These are phyloP conservation scores for Ormia ochracea DNA, from an alignment of 2,888 invertebrate species.

Conservation along the genomic window DNA sequence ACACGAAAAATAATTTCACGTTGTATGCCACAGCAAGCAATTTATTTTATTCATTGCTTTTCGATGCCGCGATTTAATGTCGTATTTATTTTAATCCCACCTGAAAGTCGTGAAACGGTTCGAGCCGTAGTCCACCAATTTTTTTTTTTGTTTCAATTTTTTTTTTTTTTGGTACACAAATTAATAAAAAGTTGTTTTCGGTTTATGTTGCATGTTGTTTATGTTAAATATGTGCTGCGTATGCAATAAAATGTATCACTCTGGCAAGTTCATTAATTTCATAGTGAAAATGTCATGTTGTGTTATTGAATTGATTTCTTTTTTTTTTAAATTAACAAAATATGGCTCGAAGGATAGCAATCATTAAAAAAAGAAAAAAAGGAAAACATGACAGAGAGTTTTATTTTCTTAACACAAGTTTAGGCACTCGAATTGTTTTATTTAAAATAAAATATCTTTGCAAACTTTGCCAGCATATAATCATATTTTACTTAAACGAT, in stretches of 20 bases:
- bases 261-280: slow-evolving; percentile 51
- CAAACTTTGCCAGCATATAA: too few species aligned
- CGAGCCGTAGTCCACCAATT: slow-evolving; percentile 22
- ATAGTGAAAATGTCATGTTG: neutral
- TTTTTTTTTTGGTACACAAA: neutral
- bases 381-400: neutral
- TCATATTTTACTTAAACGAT: too few species aligned
- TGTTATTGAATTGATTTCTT: slow-evolving; percentile 17
- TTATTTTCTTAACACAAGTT: too few species aligned
- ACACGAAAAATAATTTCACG: slow-evolving; percentile 35
- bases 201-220: neutral
- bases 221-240: slow-evolving; percentile 10
- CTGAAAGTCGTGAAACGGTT: slow-evolving; percentile 6
- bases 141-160: slow-evolving; percentile 11
- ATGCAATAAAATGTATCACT: slow-evolving; percentile 19
- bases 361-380: neutral
- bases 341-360: neutral
- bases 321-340: neutral
- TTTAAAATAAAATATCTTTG: too few species aligned
- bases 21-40: slow-evolving; percentile 26
- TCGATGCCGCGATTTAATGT: slow-evolving; percentile 21
- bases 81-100: slow-evolving; percentile 44
- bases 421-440: too few species aligned
- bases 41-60: neutral
- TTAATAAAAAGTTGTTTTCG: neutral